Percentiles rank a stretch among this genome's conserved stretches.
phyloP scores from a whole-genome alignment of 2,888 invertebrate genomes.

The Nomada fucata region DNA sequence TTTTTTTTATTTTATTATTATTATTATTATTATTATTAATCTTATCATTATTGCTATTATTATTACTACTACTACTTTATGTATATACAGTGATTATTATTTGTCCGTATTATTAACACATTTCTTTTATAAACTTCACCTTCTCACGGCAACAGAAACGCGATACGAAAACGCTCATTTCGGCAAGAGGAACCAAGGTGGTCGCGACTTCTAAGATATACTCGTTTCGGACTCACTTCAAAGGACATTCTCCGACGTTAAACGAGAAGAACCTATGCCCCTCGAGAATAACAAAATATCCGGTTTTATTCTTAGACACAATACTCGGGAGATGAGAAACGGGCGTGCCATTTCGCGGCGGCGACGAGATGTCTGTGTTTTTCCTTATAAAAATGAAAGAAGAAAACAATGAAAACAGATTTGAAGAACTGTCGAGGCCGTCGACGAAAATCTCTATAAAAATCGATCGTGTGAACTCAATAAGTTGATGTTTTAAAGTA shows the following conservation, averaged over 20 bases:
- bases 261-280: conserved; percentile 50
- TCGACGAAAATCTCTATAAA: conserved; percentile 40
- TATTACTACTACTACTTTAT: conserved; percentile 10
- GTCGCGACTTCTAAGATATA: conserved; percentile 56
- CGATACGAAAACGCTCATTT: conserved; percentile 43
- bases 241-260: conserved; percentile 50
- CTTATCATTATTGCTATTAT: background rate
- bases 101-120: conserved; percentile 32
- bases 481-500: conserved; percentile 11
- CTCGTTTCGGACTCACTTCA: conserved; percentile 53
- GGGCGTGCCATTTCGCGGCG: conserved; percentile 75
- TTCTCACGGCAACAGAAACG: conserved; percentile 55
- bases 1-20: conserved; percentile 39
- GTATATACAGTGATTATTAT: conserved; percentile 28
- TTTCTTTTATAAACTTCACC: conserved; percentile 45
- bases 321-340: conserved; percentile 65
- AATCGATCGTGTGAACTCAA: conserved; percentile 12
- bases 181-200: conserved; percentile 47
- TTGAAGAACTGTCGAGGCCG: conserved; percentile 49
- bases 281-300: conserved; percentile 45
- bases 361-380: conserved; percentile 49
- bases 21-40: conserved; percentile 23
- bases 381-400: conserved; percentile 22
- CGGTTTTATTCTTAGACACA: conserved; percentile 56
- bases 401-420: conserved; percentile 10